Evolutionary conservation across 2,113 vertebrate genomes (phyloP), one percentile per base, ranked within the genome.

Genomic region (Vicugna pacos): DNA sequence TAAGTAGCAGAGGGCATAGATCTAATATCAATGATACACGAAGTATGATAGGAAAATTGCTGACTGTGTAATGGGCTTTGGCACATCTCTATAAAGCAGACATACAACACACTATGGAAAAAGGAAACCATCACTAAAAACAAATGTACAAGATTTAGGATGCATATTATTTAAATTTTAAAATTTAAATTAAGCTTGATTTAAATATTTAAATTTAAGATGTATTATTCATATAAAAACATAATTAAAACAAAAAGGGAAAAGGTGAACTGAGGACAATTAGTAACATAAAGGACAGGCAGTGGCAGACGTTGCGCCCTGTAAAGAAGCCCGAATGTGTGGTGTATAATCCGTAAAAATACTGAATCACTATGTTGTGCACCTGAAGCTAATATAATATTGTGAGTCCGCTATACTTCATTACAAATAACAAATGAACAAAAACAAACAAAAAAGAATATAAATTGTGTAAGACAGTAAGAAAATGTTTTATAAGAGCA

Each of bases 1-100:
- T 94, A 86, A 94, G 69, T 90, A 67, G 15, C 79, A 92, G 64
- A 75, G 86, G 48, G 69, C 38, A 72, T 13, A 93, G 52, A 48
- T 35, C 73, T 82, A 77, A 52, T 86, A 90, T 72, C 75, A 94
- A 28, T 16, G 90, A 17, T 60, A 82, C 15, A 82, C 1, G 75
- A 92, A 82, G 46, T 72, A 89, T 76, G 32, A 38, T 92, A 17
- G 15, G 16, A 42, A 91, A 72, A 92, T 73, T 48, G 16, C 16
- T 52, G 22, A 65, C 15, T 32, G 3, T 79, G 48, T 65, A 24
- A 81, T 32, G 42, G 24, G 28, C 58, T 70, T 69, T 52, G 10
- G 46, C 67, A 92, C 5, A 5, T 93, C 9, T 96, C 86, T 13
- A 14, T 56, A 77, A 89, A 64, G 13, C 42, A 91, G 65, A 70